phyloP scores from a whole-genome alignment of 2,113 vertebrate species.

The Brevimyrus niger region DNA sequence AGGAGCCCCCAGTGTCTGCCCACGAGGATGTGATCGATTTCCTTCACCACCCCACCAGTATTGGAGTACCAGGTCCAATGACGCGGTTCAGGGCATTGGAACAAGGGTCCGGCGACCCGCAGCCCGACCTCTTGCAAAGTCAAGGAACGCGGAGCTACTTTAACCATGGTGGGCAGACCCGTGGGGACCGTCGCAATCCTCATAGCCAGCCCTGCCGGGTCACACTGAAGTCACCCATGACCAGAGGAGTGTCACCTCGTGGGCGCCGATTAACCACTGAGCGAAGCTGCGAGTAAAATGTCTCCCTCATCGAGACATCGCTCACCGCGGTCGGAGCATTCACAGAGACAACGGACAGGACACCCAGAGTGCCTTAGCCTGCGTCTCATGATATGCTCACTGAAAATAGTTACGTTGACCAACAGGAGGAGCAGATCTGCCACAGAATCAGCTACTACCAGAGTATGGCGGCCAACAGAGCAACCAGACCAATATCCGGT shows the following conservation, averaged over 20 bases:
- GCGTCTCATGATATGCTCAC: too few species aligned
- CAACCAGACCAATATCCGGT: background rate
- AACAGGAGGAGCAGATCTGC: background rate
- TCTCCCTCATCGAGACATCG: background rate
- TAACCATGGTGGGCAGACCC: background rate
- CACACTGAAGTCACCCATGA: background rate
- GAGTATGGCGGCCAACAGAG: background rate
- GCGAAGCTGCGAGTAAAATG: background rate
- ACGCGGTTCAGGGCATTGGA: background rate
- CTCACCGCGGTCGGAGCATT: background rate
- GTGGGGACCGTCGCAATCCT: background rate
- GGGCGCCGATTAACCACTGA: background rate
- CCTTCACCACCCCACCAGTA: background rate
- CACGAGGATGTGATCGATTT: background rate
- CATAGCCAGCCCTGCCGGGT: background rate
- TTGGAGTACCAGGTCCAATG: background rate
- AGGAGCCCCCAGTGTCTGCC: background rate
- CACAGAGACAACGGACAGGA: background rate
- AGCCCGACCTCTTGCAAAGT: background rate
- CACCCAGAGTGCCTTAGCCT: too few species aligned
- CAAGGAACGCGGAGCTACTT: background rate
- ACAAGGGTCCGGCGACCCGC: background rate
- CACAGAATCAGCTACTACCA: background rate
- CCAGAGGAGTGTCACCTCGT: background rate
- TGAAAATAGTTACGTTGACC: too few species aligned